phyloP scores from a whole-genome alignment of 2,888 invertebrate species.

The Leptarthrus brevirostris region DNA sequence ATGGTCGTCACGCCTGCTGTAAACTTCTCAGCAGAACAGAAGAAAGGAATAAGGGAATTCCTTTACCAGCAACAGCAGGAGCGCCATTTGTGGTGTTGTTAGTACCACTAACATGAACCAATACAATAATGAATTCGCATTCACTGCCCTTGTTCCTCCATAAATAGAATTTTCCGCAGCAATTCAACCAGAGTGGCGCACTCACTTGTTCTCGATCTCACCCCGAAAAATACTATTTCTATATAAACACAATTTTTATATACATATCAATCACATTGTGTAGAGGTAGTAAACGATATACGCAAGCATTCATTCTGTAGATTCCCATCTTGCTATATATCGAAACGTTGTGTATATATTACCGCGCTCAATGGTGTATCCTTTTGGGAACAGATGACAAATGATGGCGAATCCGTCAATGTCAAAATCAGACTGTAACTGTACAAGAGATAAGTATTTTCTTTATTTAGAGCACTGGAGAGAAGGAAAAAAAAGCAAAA shows the following conservation, averaged over 20 bases:
- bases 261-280: conserved; percentile 36
- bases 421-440: conserved; percentile 69
- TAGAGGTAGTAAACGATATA: conserved; percentile 1
- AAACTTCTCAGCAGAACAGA: neutral
- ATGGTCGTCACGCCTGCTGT: neutral
- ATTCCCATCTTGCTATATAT: neutral
- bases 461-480: conserved; percentile 43
- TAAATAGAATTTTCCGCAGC: conserved; percentile 34
- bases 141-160: conserved; percentile 5
- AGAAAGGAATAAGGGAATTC: conserved; percentile 1
- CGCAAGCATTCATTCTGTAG: conserved; percentile 27
- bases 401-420: conserved; percentile 67
- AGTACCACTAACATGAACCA: conserved; percentile 22
- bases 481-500: conserved; percentile 33
- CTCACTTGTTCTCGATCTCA: conserved; percentile 42
- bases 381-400: conserved; percentile 67
- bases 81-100: conserved; percentile 26
- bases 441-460: conserved; percentile 57
- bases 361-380: conserved; percentile 55
- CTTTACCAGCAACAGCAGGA: neutral
- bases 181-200: conserved; percentile 41
- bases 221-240: conserved; percentile 19
- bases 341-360: conserved; percentile 15
- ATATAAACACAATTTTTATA: conserved; percentile 32
- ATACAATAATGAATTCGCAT: conserved; percentile 32